Evolutionary conservation across 2,113 vertebrate genomes (phyloP), one percentile per base, ranked within the genome.

Genomic region (Hydropotes inermis): DNA sequence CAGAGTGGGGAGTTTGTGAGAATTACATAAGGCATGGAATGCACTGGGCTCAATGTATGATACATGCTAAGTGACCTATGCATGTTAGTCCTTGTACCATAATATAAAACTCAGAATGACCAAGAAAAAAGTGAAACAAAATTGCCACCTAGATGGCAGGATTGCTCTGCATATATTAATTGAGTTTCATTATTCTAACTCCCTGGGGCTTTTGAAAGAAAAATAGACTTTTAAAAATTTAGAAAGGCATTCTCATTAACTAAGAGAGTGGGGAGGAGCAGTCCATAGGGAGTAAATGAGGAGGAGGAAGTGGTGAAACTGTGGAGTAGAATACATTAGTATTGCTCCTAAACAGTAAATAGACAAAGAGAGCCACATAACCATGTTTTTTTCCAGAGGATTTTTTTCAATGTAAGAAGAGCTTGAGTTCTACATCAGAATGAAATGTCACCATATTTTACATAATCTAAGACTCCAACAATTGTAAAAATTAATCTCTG

Each of bases 161-260:
- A 91, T 96, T 89, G 87, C 79, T 87, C 86, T 83, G 78, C n/a
- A n/a, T 85, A 19, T 88, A 83, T 96, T 97, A 92, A 96, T 97
- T 93, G 61, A 92, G 74, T 96, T 97, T 93, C 91, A 87, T 98
- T 97, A 96, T 91, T 95, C 45, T 39, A 79, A 78, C 70, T 97
- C 95, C 93, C 82, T 74, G 85, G 82, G 78, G 89, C 50, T 93
- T 95, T 93, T 55, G 87, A 90, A 89, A n/a, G 89, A 86, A 97
- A 98, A 87, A 55, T 39, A 84, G 39, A 94, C 78, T 97, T 87
- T 87, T 30, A 52, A 81, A 96, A 94, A 94, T 79, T 96, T 91
- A 94, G 92, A 70, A 95, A 54, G 88, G 85, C 8, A 81, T 33
- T 76, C 87, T 97, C 39, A 92, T 92, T 95, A 96, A 45, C 83